Conservation (phyloP, 2,113 vertebrate genomes). For the Aramus guarauna region DNA sequence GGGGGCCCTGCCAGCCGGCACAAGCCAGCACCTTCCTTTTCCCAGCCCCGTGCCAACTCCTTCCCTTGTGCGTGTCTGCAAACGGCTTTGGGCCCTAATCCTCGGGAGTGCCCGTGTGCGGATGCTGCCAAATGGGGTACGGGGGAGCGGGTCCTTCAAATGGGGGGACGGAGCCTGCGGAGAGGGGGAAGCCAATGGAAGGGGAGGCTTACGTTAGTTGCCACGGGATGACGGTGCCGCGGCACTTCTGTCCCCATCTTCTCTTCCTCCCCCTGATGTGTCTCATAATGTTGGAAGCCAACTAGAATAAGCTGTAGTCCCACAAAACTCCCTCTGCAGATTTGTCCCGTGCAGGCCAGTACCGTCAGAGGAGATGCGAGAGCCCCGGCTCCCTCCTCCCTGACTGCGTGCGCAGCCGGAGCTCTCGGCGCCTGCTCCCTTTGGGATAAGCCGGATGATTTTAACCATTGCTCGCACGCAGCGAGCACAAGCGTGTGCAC, state of each 20-base stretch:
- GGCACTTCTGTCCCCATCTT: not conserved
- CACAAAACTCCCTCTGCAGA: fast-evolving
- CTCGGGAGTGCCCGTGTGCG: fast-evolving
- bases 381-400: not conserved
- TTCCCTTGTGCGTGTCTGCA: fast-evolving
- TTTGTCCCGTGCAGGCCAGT: fast-evolving
- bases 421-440: not conserved
- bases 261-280: not conserved
- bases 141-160: fast-evolving
- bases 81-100: fast-evolving
- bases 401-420: fast-evolving
- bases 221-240: too few relatives aligned
- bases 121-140: fast-evolving
- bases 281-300: not conserved
- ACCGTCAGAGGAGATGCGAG: fast-evolving
- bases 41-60: fast-evolving
- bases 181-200: not conserved
- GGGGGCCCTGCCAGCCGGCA: not conserved
- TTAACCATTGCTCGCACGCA: fast-evolving
- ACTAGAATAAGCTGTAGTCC: not conserved
- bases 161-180: fast-evolving
- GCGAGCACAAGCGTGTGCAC: fast-evolving
- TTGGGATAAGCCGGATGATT: fast-evolving
- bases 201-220: not conserved
- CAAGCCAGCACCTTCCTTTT: not conserved